Base-by-base conservation (phyloP, 2,113 vertebrate species). In the Leptobrachium ailaonicum region DNA sequence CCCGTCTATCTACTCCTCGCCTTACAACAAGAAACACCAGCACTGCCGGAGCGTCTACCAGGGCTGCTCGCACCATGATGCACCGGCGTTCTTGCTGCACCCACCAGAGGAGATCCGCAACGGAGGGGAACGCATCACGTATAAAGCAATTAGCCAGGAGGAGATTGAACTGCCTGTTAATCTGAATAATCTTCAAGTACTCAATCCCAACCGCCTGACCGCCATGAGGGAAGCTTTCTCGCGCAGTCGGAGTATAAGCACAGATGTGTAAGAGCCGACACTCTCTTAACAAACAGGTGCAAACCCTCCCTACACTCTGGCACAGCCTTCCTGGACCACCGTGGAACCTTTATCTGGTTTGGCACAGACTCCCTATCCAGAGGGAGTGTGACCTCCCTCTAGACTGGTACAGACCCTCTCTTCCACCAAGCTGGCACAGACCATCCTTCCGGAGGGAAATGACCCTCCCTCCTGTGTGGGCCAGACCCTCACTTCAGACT, bases 211-310 rank as follows among this genome's bases (percentile, higher is more conserved):
- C 85, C 94, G 97, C 41, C 95, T 97, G 0, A 92, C 96, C 2
- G 96, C 97, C 90, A 96, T 98, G 97, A 93, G 96, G 11, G 96
- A 97, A 73, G 97, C 96, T 82, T 97, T 98, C 85, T 92, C 94
- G 14, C 94, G 96, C 76, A 98, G 97, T 93, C 95, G 95, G 75
- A 98, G 98, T 87, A 94, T 98, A 88, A 99, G 97, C 92, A 99
- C 98, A 0, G 98, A 98, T 2, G 98, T 99, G 79, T 99, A n/a
- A n/a, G n/a, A n/a, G n/a, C n/a, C n/a, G n/a, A n/a, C n/a, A n/a
- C n/a, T n/a, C n/a, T n/a, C n/a, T n/a, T n/a, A 88, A 94, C 40
- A 8, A 4, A 0, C 87, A 84, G 54, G 50, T 41, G 20, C 20
- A 32, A 32, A 32, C 1, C 63, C 32, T 0, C 0, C 0, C 2